These are phyloP conservation scores for Crematogaster levior DNA, from an alignment of 2,888 invertebrate genomes.

Conservation along the genomic window DNA sequence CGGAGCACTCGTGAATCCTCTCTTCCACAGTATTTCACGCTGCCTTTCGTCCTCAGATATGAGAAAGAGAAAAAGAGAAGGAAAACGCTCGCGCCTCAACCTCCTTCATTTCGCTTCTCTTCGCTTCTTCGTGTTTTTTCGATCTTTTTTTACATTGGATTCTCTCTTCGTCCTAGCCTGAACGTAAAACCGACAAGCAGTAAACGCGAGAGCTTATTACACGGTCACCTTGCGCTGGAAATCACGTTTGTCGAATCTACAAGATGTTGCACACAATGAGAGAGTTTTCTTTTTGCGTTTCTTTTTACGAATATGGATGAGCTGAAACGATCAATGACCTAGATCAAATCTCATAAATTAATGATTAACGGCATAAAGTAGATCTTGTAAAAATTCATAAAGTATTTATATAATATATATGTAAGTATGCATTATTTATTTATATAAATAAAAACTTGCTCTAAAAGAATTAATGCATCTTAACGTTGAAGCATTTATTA, in stretches of 20 bases:
- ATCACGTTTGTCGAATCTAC: constrained; percentile 35
- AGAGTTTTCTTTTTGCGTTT: neutral
- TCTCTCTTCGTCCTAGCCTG: constrained; percentile 10
- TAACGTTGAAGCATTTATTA: neutral
- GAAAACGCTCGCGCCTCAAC: constrained; percentile 9
- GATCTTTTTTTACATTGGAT: constrained; percentile 1
- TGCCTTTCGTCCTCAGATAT: constrained; percentile 32
- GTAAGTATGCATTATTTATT: neutral
- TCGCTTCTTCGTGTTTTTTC: constrained; percentile 19
- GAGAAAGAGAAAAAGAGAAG: neutral
- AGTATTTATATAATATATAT: neutral
- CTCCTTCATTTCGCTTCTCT: neutral
- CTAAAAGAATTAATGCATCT: neutral
- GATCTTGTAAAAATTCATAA: neutral
- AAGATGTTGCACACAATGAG: neutral
- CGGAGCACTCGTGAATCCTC: constrained; percentile 67
- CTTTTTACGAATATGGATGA: neutral
- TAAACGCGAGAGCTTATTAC: constrained; percentile 49
- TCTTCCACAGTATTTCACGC: constrained; percentile 49
- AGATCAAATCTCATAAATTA: neutral
- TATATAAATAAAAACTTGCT: neutral
- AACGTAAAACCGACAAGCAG: constrained; percentile 48
- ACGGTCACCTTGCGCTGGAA: constrained; percentile 35
- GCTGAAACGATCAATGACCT: neutral
- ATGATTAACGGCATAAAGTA: neutral